Evolutionary conservation across 2,113 vertebrate species (phyloP).

Genomic region (Cinclus cinclus): DNA sequence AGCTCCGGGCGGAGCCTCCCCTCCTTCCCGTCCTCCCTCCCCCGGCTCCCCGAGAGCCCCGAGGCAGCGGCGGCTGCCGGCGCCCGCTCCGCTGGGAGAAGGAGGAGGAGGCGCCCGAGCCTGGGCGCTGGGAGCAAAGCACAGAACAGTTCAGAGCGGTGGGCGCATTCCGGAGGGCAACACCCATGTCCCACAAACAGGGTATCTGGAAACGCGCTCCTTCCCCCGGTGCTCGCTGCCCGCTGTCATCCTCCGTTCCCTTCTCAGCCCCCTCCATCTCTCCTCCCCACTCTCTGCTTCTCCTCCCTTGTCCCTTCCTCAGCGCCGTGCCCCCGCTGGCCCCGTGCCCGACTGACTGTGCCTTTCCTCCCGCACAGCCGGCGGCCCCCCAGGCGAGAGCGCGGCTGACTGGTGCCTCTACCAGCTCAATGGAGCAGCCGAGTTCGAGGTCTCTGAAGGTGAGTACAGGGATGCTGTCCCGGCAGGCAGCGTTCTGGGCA

Average conservation of each 20-base stretch:
- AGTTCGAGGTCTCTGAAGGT: conserved; percentile 71
- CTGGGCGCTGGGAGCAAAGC: not conserved
- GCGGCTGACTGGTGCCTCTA: conserved; percentile 68
- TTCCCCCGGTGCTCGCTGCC: not conserved
- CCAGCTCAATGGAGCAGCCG: conserved; percentile 69
- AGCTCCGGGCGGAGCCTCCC: conserved; percentile 56
- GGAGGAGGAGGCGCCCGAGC: conserved; percentile 16
- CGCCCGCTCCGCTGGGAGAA: conserved; percentile 15
- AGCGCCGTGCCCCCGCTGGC: not conserved
- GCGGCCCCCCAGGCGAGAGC: conserved; percentile 19
- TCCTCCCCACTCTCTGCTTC: not conserved
- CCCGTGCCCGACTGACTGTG: not conserved
- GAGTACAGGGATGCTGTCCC: not conserved
- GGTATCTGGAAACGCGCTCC: conserved; percentile 14
- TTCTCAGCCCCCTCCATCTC: not conserved
- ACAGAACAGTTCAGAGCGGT: not conserved
- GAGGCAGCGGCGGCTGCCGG: not conserved
- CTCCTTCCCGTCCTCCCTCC: conserved; percentile 17
- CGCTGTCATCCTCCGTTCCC: not conserved
- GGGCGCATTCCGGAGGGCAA: not conserved
- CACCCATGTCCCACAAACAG: conserved; percentile 61
- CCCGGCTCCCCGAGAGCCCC: conserved; percentile 25
- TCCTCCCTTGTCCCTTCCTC: not conserved
- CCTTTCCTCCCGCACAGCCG: conserved; percentile 36
- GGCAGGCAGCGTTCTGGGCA: accelerated